Conservation (phyloP, 2,797 vertebrate species). For the Selene dorsalis region DNA sequence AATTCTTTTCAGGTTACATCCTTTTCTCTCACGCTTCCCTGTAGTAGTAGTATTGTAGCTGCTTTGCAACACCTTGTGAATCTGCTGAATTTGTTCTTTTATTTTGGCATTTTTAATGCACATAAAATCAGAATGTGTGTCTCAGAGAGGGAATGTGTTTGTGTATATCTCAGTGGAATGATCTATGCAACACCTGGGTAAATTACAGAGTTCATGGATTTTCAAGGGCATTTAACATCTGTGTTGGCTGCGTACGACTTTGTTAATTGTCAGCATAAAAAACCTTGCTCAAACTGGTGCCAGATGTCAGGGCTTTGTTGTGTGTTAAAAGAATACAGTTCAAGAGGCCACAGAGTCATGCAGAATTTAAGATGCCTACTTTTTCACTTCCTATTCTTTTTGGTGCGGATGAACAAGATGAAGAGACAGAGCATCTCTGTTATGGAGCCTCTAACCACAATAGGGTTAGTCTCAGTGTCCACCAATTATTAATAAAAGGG, state of each 20-base stretch:
- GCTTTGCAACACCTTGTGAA: conserved; percentile 24
- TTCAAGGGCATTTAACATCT: background rate
- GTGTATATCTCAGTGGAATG: background rate
- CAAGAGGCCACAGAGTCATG: conserved; percentile 27
- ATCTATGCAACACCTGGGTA: conserved; percentile 14
- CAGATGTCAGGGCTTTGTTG: conserved; percentile 26
- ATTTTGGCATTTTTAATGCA: conserved; percentile 13
- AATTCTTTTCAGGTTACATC: conserved; percentile 7
- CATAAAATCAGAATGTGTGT: conserved; percentile 1
- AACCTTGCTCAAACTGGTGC: conserved; percentile 14
- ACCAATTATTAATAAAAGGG: conserved; percentile 58
- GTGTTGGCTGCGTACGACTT: background rate
- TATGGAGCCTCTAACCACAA: conserved; percentile 27
- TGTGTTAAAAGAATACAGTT: conserved; percentile 18
- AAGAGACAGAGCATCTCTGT: conserved; percentile 28
- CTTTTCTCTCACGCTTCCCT: conserved; percentile 19
- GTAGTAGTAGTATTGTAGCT: no score
- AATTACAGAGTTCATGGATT: conserved; percentile 16
- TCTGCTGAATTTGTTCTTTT: conserved; percentile 6
- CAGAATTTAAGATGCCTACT: conserved; percentile 58
- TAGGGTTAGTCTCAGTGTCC: conserved; percentile 7
- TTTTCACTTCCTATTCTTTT: conserved; percentile 46
- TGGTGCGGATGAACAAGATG: conserved; percentile 35
- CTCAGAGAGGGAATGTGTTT: background rate
- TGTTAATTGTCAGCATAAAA: conserved; percentile 7